Evolutionary conservation across 2,797 vertebrate genomes (phyloP), one percentile per base, ranked within the genome.

Genomic region (Lagodon rhomboides): DNA sequence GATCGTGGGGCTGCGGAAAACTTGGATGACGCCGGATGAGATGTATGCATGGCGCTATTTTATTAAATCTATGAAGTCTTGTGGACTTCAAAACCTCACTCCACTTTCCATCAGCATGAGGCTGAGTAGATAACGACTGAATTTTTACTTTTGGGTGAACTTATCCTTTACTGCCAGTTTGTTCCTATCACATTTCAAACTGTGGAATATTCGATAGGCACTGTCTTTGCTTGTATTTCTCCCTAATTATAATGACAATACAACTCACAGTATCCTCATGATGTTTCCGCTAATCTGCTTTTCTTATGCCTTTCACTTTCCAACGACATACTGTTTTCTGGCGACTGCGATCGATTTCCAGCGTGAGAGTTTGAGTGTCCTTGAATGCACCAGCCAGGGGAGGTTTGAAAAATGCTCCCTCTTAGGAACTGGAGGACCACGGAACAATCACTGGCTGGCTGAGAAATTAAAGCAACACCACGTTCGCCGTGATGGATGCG

Each of bases 401-500:
- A 62, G 46, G 7, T 58, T 61, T 66, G 27, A 72, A 62, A 74
- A 74, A 66, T 51, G 27, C 15, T 41, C 12, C 17, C 60, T 59
- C 23, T 51, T 41, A 27, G 16, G 12, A 46, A 10, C 27, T 22
- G 44, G 17, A 72, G 34, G 34, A 43, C n/a, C 25, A 41, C 18
- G 25, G 3, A 56, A 58, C 46, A 64, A 49, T 47, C 67, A 60
- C 3, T 51, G 23, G 30, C 13, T 27, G 30, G 38, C 25, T 63
- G 25, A 61, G 51, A 44, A 23, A 47, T 3, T 23, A 20, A 53
- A 34, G 38, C 20, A 63, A 41, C n/a, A 53, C 30, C 4, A 30
- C 8, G 22, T 60, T 83, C 46, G 1, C n/a, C 49, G 53, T 59
- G 63, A 72, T 75, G 22, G 62, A 68, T 79, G 43, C 46, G 54